Conservation (phyloP, 1,140 invertebrate genomes). For the Armadillidium nasatum region DNA sequence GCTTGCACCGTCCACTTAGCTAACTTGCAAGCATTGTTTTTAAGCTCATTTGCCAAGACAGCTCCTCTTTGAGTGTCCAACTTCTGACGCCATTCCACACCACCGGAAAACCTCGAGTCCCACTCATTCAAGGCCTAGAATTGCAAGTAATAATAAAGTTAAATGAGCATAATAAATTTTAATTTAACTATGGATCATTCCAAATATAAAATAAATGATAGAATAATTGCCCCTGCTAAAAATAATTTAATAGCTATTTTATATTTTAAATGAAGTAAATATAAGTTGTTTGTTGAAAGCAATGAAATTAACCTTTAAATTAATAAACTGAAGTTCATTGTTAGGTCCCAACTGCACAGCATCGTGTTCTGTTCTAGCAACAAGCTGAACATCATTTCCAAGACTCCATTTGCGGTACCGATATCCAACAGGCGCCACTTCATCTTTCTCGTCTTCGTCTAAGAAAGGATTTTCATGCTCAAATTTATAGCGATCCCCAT, state of each 20-base stretch:
- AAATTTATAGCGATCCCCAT: slow-evolving; percentile 71
- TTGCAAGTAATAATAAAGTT: background rate
- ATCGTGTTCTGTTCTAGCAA: slow-evolving; percentile 94
- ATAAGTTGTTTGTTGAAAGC: too few relatives aligned
- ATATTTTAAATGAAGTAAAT: too few relatives aligned
- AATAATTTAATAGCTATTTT: too few relatives aligned
- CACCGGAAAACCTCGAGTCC: slow-evolving; percentile 92
- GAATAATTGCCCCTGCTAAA: background rate
- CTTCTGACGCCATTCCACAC: slow-evolving; percentile 97
- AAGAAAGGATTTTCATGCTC: slow-evolving; percentile 90
- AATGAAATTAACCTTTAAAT: slow-evolving; percentile 66
- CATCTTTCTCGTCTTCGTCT: slow-evolving; percentile 74
- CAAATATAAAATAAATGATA: background rate
- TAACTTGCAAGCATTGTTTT: slow-evolving; percentile 98
- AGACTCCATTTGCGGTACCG: slow-evolving; percentile 96
- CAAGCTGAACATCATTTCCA: slow-evolving; percentile 84
- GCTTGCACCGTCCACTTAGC: slow-evolving; percentile 99
- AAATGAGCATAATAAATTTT: too few relatives aligned
- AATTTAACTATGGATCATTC: too few relatives aligned
- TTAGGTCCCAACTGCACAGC: slow-evolving; percentile 83
- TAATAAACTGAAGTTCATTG: slow-evolving; percentile 85
- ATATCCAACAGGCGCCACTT: slow-evolving; percentile 89
- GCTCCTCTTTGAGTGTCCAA: slow-evolving; percentile 95
- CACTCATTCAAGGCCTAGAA: slow-evolving; percentile 87
- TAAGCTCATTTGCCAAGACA: slow-evolving; percentile 93